A percentile compares a stretch with the other conserved stretches of the same genome.
Conservation (phyloP, 2,888 invertebrate genomes). For the Nymphalis urticae region DNA sequence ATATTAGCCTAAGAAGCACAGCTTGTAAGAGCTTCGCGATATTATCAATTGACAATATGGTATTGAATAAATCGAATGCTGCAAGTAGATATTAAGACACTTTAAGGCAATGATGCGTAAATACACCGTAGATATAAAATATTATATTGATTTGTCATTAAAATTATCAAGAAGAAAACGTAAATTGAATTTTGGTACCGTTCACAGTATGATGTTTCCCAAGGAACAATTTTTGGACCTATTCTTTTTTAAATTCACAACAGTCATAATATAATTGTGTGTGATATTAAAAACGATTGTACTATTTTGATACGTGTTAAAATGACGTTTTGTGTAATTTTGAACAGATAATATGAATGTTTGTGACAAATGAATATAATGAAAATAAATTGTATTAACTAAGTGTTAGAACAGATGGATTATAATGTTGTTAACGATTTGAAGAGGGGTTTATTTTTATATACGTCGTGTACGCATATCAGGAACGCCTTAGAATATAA, state of each 20-base stretch:
- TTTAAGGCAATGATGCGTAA: constrained; percentile 55
- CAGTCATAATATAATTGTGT: constrained; percentile 2
- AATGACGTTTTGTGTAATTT: constrained; percentile 4
- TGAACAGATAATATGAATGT: background rate
- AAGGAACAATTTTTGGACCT: constrained; percentile 3
- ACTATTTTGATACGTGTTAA: constrained; percentile 7
- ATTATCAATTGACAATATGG: constrained; percentile 66
- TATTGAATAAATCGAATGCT: constrained; percentile 51
- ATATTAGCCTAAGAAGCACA: constrained; percentile 44
- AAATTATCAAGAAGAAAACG: constrained; percentile 20
- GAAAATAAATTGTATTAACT: constrained; percentile 23
- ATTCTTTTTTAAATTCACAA: background rate
- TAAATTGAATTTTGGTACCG: background rate
- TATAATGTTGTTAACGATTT: constrained; percentile 61
- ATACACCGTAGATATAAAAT: constrained; percentile 34
- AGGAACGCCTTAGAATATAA: constrained; percentile 68
- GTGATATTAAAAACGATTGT: background rate
- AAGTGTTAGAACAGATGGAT: constrained; percentile 32
- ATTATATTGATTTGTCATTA: constrained; percentile 43
- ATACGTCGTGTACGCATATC: constrained; percentile 76
- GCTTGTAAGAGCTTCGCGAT: constrained; percentile 52
- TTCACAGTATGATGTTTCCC: background rate
- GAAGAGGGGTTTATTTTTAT: constrained; percentile 78
- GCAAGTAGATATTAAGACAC: constrained; percentile 43
- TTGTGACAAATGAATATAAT: constrained; percentile 30